phyloP scores from a whole-genome alignment of 2,888 invertebrate species.

The Quadriops clusia region DNA sequence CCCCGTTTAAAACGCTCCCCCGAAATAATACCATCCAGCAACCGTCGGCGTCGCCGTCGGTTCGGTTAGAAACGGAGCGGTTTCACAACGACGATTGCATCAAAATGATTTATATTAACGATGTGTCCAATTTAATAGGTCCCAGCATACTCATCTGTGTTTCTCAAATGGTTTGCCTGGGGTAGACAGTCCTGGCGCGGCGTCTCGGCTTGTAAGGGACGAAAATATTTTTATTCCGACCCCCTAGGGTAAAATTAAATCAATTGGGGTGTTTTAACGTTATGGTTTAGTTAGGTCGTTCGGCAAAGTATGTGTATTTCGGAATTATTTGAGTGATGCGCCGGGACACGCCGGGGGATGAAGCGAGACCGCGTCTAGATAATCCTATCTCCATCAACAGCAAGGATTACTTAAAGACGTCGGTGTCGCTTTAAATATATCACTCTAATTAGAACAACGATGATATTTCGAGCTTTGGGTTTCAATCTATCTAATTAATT shows the following conservation, averaged over 20 bases:
- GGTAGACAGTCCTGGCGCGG: slow-evolving; percentile 22
- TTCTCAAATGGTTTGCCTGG: slow-evolving; percentile 33
- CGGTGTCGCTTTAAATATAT: slow-evolving; percentile 19
- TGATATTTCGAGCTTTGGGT: too few species aligned
- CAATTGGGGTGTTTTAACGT: slow-evolving; percentile 32
- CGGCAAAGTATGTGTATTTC: slow-evolving; percentile 17
- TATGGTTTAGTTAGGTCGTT: slow-evolving; percentile 24
- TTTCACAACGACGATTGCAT: slow-evolving; percentile 24
- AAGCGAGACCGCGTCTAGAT: slow-evolving; percentile 17
- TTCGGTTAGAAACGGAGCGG: slow-evolving; percentile 8
- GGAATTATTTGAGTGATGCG: slow-evolving; percentile 13
- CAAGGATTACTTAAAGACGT: slow-evolving; percentile 17
- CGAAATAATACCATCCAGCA: too few species aligned
- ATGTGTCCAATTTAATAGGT: slow-evolving; percentile 35
- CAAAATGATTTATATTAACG: slow-evolving; percentile 35
- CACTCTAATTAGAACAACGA: too few species aligned
- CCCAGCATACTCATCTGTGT: slow-evolving; percentile 36
- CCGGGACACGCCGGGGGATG: slow-evolving; percentile 11
- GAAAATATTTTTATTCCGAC: slow-evolving; percentile 31
- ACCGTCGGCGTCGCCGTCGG: slow-evolving; percentile 10
- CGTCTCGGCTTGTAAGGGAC: slow-evolving; percentile 19
- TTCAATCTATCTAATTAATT: too few species aligned
- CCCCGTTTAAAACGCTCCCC: too few species aligned
- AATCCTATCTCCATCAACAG: slow-evolving; percentile 15
- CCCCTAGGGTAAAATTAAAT: slow-evolving; percentile 34